Percentiles rank a stretch among this genome's conserved stretches.
These are phyloP conservation scores for Tauraco erythrolophus DNA, from an alignment of 2,113 vertebrate genomes.

Conservation along the genomic window DNA sequence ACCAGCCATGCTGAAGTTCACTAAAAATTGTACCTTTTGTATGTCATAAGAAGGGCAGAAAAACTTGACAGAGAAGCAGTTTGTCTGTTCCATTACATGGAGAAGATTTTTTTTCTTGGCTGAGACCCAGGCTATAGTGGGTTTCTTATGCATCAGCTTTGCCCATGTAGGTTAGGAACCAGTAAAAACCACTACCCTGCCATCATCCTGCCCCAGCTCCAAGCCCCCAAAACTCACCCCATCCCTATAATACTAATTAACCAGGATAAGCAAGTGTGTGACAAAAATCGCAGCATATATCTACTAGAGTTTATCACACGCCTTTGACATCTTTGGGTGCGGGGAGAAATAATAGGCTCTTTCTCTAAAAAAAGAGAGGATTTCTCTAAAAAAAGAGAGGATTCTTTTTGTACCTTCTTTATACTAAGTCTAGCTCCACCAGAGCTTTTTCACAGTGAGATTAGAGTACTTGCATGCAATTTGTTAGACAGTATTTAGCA, in stretches of 20 bases:
- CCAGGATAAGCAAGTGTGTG: accelerated
- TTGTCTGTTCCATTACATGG: background rate
- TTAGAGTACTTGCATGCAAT: background rate
- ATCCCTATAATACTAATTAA: background rate
- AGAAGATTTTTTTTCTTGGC: background rate
- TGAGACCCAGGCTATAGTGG: background rate
- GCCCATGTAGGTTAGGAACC: background rate
- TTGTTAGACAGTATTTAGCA: background rate
- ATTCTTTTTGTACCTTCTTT: background rate
- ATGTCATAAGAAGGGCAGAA: background rate
- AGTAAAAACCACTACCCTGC: background rate
- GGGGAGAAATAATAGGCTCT: too few relatives aligned
- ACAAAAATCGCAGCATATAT: background rate
- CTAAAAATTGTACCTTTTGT: background rate
- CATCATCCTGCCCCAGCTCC: background rate
- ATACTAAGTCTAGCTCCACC: background rate
- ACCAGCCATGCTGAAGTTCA: background rate
- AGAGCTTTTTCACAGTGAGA: background rate
- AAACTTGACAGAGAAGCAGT: background rate
- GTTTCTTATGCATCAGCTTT: background rate
- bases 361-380: background rate
- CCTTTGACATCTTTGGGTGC: background rate
- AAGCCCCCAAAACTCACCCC: background rate
- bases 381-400: background rate
- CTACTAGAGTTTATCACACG: background rate